Conservation (phyloP, 2,888 invertebrate species). For the Parapristionchus giblindavisi region DNA sequence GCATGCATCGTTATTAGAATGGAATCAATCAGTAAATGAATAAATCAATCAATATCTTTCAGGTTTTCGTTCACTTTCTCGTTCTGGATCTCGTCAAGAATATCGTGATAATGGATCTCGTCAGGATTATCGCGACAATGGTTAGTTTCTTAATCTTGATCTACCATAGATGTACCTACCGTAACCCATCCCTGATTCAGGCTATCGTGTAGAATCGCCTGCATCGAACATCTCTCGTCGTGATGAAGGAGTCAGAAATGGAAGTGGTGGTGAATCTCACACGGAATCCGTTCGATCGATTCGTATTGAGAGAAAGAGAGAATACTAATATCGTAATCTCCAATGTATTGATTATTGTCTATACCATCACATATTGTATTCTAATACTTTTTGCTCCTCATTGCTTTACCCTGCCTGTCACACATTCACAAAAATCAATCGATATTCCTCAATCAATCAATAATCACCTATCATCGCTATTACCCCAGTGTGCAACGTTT, state of each 20-base stretch:
- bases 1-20: neutral
- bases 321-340: constrained; percentile 34
- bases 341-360: no score
- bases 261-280: constrained; percentile 50
- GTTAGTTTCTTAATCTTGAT: neutral
- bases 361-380: no score
- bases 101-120: neutral
- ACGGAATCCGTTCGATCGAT: constrained; percentile 52
- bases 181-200: constrained; percentile 36
- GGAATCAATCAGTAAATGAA: neutral
- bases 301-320: constrained; percentile 59
- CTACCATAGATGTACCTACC: neutral
- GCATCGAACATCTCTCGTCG: constrained; percentile 55
- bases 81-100: constrained; percentile 30
- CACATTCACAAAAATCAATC: constrained; percentile 10
- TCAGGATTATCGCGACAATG: constrained; percentile 21
- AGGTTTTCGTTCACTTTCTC: constrained; percentile 23
- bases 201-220: constrained; percentile 60
- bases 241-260: constrained; percentile 42
- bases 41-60: constrained; percentile 2
- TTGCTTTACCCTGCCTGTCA: neutral
- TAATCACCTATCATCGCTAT: constrained; percentile 8
- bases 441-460: constrained; percentile 24
- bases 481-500: constrained; percentile 29
- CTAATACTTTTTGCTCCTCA: no score